These are phyloP conservation scores for Auanema freiburgensis DNA, from an alignment of 2,888 invertebrate species.

Conservation along the genomic window DNA sequence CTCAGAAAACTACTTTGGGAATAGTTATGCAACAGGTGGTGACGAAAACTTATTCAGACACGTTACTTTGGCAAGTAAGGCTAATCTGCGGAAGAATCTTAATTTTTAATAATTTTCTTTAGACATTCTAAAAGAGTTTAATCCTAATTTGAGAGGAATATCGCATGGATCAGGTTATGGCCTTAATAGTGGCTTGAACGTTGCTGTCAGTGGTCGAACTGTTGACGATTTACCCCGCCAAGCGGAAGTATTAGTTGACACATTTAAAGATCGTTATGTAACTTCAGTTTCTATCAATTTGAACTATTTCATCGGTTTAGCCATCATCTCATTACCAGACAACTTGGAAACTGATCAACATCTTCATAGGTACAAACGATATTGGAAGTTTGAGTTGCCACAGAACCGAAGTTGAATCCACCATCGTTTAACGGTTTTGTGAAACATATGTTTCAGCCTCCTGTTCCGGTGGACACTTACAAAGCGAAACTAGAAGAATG, in stretches of 20 bases:
- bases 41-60: constrained; percentile 27
- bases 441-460: constrained; percentile 7
- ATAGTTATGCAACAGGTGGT: constrained; percentile 17
- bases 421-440: neutral
- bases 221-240: constrained; percentile 43
- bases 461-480: constrained; percentile 23
- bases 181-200: constrained; percentile 30
- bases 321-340: neutral
- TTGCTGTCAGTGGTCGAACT: constrained; percentile 42
- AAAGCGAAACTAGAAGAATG: constrained; percentile 27
- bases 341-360: constrained; percentile 49
- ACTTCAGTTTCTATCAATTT: constrained; percentile 6
- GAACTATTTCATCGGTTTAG: neutral
- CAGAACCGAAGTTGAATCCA: constrained; percentile 8
- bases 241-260: constrained; percentile 36
- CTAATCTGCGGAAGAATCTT: neutral
- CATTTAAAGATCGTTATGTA: neutral
- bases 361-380: constrained; percentile 57
- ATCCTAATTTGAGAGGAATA: constrained; percentile 74
- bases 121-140: constrained; percentile 76
- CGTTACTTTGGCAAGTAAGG: constrained; percentile 16
- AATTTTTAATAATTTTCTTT: constrained; percentile 11
- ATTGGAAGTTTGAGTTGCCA: constrained; percentile 26
- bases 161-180: constrained; percentile 73
- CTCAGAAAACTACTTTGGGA: constrained; percentile 18